These are phyloP conservation scores for Margaritifera margaritifera DNA, from an alignment of 2,888 invertebrate genomes.

Conservation along the genomic window DNA sequence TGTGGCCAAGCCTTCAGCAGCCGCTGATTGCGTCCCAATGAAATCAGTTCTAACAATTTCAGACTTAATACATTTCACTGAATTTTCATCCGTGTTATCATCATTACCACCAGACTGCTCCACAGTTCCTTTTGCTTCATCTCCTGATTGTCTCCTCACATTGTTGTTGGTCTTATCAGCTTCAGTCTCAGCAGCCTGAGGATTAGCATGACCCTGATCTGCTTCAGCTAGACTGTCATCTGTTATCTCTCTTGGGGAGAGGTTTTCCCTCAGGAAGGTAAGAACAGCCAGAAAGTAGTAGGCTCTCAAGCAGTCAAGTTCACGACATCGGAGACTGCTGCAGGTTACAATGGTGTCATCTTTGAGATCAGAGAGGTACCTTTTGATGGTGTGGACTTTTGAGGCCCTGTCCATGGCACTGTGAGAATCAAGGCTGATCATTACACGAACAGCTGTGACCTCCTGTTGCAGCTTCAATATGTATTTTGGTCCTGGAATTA, in stretches of 20 bases:
- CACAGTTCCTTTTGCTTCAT: not conserved
- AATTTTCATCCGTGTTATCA: not conserved
- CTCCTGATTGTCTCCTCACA: not conserved
- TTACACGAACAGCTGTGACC: conserved; percentile 62
- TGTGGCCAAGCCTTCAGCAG: no score
- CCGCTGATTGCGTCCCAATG: no score
- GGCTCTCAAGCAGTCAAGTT: conserved; percentile 63
- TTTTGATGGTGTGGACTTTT: conserved; percentile 56
- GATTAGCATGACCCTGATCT: conserved; percentile 9
- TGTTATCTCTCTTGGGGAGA: conserved; percentile 21
- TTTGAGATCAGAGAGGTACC: conserved; percentile 57
- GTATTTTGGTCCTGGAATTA: conserved; percentile 64
- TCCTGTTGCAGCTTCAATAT: conserved; percentile 64
- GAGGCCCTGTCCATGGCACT: conserved; percentile 54
- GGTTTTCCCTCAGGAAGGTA: conserved; percentile 44
- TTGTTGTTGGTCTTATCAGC: not conserved
- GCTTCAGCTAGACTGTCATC: not conserved
- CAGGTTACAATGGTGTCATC: conserved; percentile 58
- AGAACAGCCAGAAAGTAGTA: conserved; percentile 62
- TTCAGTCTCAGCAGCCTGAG: not conserved
- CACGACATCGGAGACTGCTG: conserved; percentile 54
- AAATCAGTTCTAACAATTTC: not conserved
- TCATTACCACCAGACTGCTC: not conserved
- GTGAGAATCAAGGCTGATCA: conserved; percentile 63
- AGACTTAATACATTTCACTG: not conserved